phyloP scores from a whole-genome alignment of 2,113 vertebrate genomes.

The Mirounga angustirostris region DNA sequence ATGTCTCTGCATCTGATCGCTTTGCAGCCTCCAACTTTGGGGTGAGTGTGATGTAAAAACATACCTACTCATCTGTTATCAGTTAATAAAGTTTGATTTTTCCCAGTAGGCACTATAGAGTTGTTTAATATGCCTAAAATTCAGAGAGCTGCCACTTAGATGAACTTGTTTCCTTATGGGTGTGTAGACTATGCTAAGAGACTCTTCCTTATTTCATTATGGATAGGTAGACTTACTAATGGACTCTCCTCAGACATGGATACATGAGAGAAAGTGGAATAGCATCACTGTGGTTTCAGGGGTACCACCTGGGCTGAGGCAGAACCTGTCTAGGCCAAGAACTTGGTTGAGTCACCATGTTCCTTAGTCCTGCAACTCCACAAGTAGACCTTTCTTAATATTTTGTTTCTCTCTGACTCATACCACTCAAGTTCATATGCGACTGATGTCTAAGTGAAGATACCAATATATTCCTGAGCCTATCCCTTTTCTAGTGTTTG shows the following conservation, averaged over 20 bases:
- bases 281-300: neutral
- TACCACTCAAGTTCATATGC: neutral
- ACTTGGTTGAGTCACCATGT: neutral
- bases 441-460: neutral
- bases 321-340: slow-evolving; percentile 1
- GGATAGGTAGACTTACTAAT: neutral
- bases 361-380: neutral
- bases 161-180: neutral
- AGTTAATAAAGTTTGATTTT: slow-evolving; percentile 55
- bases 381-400: neutral
- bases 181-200: neutral
- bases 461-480: neutral
- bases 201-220: slow-evolving; percentile 11
- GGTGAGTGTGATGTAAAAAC: slow-evolving; percentile 88
- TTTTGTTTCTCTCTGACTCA: slow-evolving; percentile 41
- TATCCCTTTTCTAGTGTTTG: slow-evolving; percentile 1
- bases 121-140: slow-evolving; percentile 52
- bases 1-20: slow-evolving; percentile 97
- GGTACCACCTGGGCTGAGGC: neutral
- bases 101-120: neutral
- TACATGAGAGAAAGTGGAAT: neutral
- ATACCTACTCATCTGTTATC: neutral
- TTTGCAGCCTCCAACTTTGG: slow-evolving; percentile 99
- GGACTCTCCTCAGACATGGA: neutral
- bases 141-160: neutral